Base-by-base conservation (phyloP, 2,888 invertebrate species). In the Junonia oenone region DNA sequence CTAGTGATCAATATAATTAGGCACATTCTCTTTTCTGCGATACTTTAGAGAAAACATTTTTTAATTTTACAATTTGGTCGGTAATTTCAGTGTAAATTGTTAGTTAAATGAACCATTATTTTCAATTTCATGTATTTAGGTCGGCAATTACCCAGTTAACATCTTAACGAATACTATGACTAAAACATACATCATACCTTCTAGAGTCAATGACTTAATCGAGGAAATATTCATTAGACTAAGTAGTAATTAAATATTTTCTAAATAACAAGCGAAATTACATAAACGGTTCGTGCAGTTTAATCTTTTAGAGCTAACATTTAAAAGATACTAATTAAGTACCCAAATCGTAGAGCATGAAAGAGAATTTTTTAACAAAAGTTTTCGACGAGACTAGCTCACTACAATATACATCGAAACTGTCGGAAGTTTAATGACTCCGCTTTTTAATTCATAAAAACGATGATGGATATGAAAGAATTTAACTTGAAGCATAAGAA, bases 1-100 rank as follows among this genome's bases (percentile, higher is more conserved):
- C 74, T 75, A 72, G 78, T 80, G 75, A 81, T 85, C 81, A 79
- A 80, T 82, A 78, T 22, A 22, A 22, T 22, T 22, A n/a, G 9
- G 38, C 66, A 73, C 75, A 72, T 75, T 79, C 69, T 72, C 68
- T 68, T 71, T 70, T 61, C 67, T 22, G 27, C 40, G 45, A 45
- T 45, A 43, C 53, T 51, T 56, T 51, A 29, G 43, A 56, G 19
- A 13, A 45, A 31, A 31, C 45, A 27, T 45, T 48, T 55, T 53
- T 33, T 6, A 45, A 29, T 48, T 48, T 55, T 53, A 40, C 8
- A 45, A 29, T 48, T 48, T 52, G 22, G 29, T 9, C 26, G 26
- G 6, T 43, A 50, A 45, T 40, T 35, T 31, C 1, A 1, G 6
- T 6, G 26, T 22, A 35, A 33, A 17, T n/a, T 11, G n/a, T 8